phyloP scores from a whole-genome alignment of 2,888 invertebrate genomes.

The Nymphalis polychloros region DNA sequence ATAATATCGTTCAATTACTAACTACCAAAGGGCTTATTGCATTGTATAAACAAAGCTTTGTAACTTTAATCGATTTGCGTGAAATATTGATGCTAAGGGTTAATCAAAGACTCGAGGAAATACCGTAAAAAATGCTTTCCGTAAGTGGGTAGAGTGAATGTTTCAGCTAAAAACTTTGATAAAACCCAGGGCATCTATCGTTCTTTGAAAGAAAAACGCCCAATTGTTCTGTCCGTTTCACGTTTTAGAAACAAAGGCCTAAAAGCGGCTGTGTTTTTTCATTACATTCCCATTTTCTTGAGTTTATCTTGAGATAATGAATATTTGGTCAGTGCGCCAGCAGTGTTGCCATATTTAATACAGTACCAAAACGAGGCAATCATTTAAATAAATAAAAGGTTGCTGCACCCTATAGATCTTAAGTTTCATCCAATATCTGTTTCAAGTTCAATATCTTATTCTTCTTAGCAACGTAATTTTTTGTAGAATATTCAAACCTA shows the following conservation, averaged over 20 bases:
- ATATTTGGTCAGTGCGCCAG: no score
- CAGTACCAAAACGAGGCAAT: no score
- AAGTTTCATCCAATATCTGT: no score
- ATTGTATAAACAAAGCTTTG: background rate
- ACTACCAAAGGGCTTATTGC: background rate
- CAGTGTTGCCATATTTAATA: no score
- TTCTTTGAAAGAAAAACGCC: slow-evolving; percentile 49
- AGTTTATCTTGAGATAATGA: no score
- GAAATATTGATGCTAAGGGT: background rate
- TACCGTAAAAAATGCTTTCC: slow-evolving; percentile 14
- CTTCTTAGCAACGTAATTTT: no score
- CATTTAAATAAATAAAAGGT: no score
- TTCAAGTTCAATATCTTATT: no score
- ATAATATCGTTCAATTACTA: no score
- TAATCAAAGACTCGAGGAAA: slow-evolving; percentile 3
- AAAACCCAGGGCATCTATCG: slow-evolving; percentile 35
- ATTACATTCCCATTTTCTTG: slow-evolving; percentile 48
- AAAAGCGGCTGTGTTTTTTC: slow-evolving; percentile 54
- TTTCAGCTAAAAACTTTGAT: slow-evolving; percentile 34
- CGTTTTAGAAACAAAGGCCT: slow-evolving; percentile 51
- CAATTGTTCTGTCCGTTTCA: slow-evolving; percentile 56
- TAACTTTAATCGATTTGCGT: background rate
- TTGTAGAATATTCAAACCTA: no score
- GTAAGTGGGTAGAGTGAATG: slow-evolving; percentile 24
- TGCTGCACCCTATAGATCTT: no score